Percentiles rank a stretch among this genome's conserved stretches.
These are phyloP conservation scores for Coregonus sp. DNA, from an alignment of 2,797 vertebrate species.

Conservation along the genomic window DNA sequence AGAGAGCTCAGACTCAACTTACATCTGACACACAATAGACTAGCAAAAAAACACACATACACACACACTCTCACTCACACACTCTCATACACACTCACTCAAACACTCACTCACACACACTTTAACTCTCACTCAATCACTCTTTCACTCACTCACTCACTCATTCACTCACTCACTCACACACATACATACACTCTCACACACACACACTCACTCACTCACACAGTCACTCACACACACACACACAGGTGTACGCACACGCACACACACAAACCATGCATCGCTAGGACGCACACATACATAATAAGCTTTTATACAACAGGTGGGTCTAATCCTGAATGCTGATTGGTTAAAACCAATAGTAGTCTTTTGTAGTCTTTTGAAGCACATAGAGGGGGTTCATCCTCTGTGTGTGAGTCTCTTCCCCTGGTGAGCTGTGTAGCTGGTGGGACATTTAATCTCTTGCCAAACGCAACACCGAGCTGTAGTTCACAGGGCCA, in stretches of 20 bases:
- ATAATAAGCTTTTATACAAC: neutral
- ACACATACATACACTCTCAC: conserved; percentile 2
- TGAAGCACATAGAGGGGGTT: neutral
- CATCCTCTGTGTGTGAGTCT: too few species aligned
- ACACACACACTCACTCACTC: neutral
- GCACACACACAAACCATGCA: too few species aligned
- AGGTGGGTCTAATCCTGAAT: too few species aligned
- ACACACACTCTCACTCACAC: neutral
- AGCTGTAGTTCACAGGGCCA: neutral
- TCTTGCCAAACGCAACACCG: neutral
- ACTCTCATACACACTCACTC: neutral
- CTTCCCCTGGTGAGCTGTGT: neutral
- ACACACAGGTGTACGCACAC: too few species aligned
- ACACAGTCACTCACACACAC: too few species aligned
- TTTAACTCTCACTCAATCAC: neutral
- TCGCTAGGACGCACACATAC: neutral
- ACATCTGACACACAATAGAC: conserved; percentile 1
- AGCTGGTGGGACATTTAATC: neutral
- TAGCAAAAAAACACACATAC: neutral
- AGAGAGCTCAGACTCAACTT: conserved; percentile 3
- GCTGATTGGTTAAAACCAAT: too few species aligned
- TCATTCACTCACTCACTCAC: conserved; percentile 2
- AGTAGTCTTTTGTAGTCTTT: neutral
- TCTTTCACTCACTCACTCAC: neutral
- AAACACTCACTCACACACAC: neutral